Evolutionary conservation across 2,113 vertebrate genomes (phyloP).

Genomic region (Centropus unirufus): DNA sequence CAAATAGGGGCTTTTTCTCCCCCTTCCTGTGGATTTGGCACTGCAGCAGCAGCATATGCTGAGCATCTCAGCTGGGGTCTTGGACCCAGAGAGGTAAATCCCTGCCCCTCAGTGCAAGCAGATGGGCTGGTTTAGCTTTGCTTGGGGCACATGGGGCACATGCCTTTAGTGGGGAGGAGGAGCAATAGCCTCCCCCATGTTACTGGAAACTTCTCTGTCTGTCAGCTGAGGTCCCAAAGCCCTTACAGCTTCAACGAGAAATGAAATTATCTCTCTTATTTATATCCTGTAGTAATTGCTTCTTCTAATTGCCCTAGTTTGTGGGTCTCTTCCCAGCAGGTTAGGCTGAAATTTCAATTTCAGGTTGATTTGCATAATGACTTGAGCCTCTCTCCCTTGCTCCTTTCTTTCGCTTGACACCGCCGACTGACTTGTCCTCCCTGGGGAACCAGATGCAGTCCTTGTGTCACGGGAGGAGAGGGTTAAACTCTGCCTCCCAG

Average conservation of each 20-base stretch:
- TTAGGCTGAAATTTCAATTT: constrained; percentile 46
- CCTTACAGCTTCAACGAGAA: constrained; percentile 51
- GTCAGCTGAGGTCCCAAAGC: background rate
- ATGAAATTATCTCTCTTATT: constrained; percentile 35
- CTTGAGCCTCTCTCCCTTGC: background rate
- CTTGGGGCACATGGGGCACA: background rate
- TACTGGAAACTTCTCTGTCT: background rate
- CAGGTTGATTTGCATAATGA: constrained; percentile 33
- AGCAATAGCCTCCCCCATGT: background rate
- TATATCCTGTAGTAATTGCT: constrained; percentile 46
- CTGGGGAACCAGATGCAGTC: background rate
- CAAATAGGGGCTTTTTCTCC: background rate
- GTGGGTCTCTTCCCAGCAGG: constrained; percentile 35
- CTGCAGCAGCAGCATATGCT: background rate
- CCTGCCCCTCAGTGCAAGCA: background rate
- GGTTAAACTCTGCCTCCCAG: background rate
- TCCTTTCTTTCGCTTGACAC: background rate
- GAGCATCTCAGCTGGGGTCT: background rate
- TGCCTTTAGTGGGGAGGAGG: background rate
- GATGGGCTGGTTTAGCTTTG: background rate
- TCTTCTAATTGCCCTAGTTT: constrained; percentile 49
- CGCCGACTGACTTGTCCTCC: background rate
- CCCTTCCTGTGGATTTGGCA: background rate
- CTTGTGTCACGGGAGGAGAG: background rate
- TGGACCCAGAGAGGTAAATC: background rate